These are phyloP conservation scores for Champsocephalus esox DNA, from an alignment of 2,797 vertebrate genomes.

Conservation along the genomic window DNA sequence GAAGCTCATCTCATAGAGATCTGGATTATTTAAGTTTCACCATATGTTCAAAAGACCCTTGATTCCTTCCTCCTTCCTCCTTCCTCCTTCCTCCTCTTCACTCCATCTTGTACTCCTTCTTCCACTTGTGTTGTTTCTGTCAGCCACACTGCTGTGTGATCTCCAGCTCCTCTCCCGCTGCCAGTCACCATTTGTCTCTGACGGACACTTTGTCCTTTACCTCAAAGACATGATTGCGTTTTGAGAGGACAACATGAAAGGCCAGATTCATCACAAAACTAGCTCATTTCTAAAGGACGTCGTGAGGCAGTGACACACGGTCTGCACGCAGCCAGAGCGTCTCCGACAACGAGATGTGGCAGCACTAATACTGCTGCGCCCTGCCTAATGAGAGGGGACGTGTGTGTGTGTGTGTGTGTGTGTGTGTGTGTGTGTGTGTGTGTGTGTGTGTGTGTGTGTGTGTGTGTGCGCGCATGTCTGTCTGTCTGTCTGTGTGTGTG, in stretches of 20 bases:
- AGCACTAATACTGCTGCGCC: constrained; percentile 66
- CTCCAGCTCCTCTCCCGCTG: constrained; percentile 12
- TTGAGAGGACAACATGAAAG: constrained; percentile 64
- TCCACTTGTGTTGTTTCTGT: neutral
- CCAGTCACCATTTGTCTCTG: constrained; percentile 56
- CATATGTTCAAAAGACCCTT: too few relatives aligned
- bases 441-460: too few relatives aligned
- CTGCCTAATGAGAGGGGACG: constrained; percentile 62
- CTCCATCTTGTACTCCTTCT: neutral
- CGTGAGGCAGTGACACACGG: constrained; percentile 4
- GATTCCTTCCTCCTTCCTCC: neutral
- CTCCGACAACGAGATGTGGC: constrained; percentile 70
- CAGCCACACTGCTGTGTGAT: neutral
- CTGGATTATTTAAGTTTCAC: too few relatives aligned
- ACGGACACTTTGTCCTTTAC: constrained; percentile 72
- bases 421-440: neutral
- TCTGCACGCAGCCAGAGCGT: constrained; percentile 33
- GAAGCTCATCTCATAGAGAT: too few relatives aligned
- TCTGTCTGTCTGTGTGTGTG: neutral
- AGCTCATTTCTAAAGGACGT: constrained; percentile 75
- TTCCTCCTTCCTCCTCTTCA: neutral
- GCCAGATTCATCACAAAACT: constrained; percentile 77
- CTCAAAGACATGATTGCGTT: constrained; percentile 78
- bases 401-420: constrained; percentile 7
- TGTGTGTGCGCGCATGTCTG: too few relatives aligned